Base-by-base conservation (phyloP, 2,797 vertebrate genomes). In the Clamator glandarius region DNA sequence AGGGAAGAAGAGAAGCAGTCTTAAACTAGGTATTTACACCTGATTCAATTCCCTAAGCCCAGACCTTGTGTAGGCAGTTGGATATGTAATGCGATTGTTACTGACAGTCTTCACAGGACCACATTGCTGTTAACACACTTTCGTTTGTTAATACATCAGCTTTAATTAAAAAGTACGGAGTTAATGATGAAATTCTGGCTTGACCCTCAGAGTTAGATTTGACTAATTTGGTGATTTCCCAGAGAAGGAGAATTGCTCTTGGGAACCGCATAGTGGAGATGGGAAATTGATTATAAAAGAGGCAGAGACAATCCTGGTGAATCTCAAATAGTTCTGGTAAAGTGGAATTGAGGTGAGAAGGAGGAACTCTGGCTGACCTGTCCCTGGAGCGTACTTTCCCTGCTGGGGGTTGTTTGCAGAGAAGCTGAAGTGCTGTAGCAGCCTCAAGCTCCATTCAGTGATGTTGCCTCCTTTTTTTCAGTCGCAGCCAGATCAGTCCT, bases 111-210 rank as follows among this genome's bases (percentile, higher is more conserved):
- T 26, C 69, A 44, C 29, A 39, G 48, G 39, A 21, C 78, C 2
- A 11, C 8, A 5, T 16, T 61, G 35, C 87, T 82, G 51, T 54
- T 54, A 72, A 41, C 75, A 79, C 46, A 78, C 17, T 63, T 82
- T 51, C 55, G 58, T 59, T 51, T 33, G 39, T 73, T 84, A 92
- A 80, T 16, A 73, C 68, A 82, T 50, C 67, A 74, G 25, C 31
- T 84, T 93, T 94, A 94, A 96, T 96, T 95, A 96, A 92, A 82
- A 89, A 61, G 36, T 72, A 51, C 39, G 89, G 75, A 90, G 78
- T 89, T 93, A 39, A 63, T 44, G 1, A 42, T 68, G 44, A 73
- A 86, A 81, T 92, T 96, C 80, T 89, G 62, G 54, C 79, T 90
- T 84, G 69, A 93, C 83, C 42, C 28, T 84, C 78, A 24, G 58